Base-by-base conservation (phyloP, 2,888 invertebrate genomes). In the Drosophila limbata region DNA sequence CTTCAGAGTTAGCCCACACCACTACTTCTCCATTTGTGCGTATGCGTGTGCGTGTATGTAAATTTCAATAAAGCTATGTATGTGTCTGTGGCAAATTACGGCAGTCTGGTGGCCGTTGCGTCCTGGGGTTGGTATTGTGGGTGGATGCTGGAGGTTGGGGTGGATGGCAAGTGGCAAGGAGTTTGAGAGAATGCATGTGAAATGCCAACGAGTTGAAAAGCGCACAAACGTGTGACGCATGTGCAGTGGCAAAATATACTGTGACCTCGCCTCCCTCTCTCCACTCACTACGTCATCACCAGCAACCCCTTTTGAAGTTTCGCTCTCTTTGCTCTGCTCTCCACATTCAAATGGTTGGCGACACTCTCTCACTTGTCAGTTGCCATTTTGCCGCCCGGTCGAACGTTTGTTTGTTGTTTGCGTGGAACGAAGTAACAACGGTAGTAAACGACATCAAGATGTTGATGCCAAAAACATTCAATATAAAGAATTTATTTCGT, bases 351-450 rank as follows among this genome's bases (percentile, higher is more conserved):
- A 39, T 42, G 35, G 39, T 64, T 72, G 57, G 48, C 39, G 62
- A 59, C 60, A 57, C 55, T 56, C 72, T 53, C 37, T 65, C 63
- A 31, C 42, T 45, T 69, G 73, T 73, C 81, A 91, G 92, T 91
- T 90, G 85, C 83, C 83, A 88, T 81, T 90, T 91, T 85, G 84
- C 88, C 89, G 88, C 90, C 85, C 85, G 80, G 85, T 83, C 69
- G 79, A 69, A 69, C 64, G 89, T 88, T 84, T 82, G 90, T 90
- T 88, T 91, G 67, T 79, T 77, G 73, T 74, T 74, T 79, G 73
- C 52, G 65, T 57, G 47, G 39, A 63, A 35, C 19, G 10, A 25
- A 57, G 8, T 21, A 47, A 56, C 42, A 67, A 59, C 59, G 67
- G 47, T 74, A 73, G 51, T 71, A 69, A 81, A 67, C 17, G 28